Base-by-base conservation (phyloP, 1,140 invertebrate species). In the Medauroidea extradentata region DNA sequence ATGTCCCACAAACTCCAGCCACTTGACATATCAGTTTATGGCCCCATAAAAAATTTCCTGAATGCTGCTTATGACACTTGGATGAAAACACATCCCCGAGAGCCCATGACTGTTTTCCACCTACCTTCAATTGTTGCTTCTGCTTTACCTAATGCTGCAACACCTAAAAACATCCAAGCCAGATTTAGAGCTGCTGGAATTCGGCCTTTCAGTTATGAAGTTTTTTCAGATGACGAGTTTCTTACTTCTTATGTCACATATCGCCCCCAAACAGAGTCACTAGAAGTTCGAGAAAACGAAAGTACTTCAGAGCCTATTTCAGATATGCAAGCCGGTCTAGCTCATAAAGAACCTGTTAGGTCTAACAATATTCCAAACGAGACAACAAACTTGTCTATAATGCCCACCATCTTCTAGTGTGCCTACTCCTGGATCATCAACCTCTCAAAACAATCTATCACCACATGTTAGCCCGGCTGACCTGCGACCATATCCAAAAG, bases 151-250 rank as follows among this genome's bases (percentile, higher is more conserved):
- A 49, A 63, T 46, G 69, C 73, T 27, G 65, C 72, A 48, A 73
- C 71, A 25, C 69, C 70, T 16, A 52, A 46, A 41, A 78, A 79
- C n/a, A n/a, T n/a, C n/a, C n/a, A n/a, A n/a, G n/a, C n/a, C n/a
- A n/a, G n/a, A n/a, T n/a, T 63, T 63, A 59, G 62, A 63, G 63
- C 48, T 44, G 67, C 67, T 54, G 74, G 71, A 41, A 68, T 76
- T 60, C 74, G 67, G 59, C 71, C 73, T 23, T 42, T 70, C 8
- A 73, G 74, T 63, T 56, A 58, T 38, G 50, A 69, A 61, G 62
- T 73, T 53, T 74, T 74, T 67, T 46, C 29, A 34, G 29, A 34
- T 34, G 48, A 50, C 2, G 21, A 50, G 16, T 7, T 50, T 29
- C 5, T 24, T 3, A 24, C 48, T 8, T 23, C 48, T 27, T n/a